phyloP scores from a whole-genome alignment of 2,888 invertebrate species.

The Drosophila rellima region DNA sequence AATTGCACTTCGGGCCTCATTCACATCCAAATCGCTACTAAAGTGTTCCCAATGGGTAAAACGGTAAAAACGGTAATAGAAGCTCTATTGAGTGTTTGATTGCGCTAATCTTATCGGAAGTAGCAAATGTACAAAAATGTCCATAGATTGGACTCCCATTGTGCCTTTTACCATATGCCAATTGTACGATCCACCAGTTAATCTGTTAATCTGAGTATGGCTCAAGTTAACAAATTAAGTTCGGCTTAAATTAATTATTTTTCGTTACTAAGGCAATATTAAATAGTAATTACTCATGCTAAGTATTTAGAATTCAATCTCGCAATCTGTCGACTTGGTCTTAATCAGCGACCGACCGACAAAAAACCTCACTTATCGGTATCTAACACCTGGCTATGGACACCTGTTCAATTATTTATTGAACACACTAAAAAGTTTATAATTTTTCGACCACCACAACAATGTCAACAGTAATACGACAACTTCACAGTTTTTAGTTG shows the following conservation, averaged over 20 bases:
- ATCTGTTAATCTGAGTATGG: slow-evolving; percentile 8
- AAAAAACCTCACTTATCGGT: slow-evolving; percentile 50
- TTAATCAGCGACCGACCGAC: slow-evolving; percentile 34
- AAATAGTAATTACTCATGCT: slow-evolving; percentile 41
- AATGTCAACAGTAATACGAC: not conserved
- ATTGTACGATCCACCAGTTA: not conserved
- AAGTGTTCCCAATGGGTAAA: slow-evolving; percentile 30
- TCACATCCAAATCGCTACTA: slow-evolving; percentile 48
- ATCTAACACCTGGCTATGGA: slow-evolving; percentile 65
- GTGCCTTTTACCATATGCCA: slow-evolving; percentile 3
- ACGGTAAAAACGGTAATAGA: slow-evolving; percentile 3
- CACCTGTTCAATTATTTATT: slow-evolving; percentile 68
- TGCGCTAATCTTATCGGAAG: slow-evolving; percentile 66
- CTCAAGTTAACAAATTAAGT: slow-evolving; percentile 7
- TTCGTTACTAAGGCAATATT: slow-evolving; percentile 54
- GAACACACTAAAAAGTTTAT: slow-evolving; percentile 49
- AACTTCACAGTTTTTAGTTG: not conserved
- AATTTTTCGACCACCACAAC: slow-evolving; percentile 11
- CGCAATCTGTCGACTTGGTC: slow-evolving; percentile 1
- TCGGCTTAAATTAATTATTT: slow-evolving; percentile 30
- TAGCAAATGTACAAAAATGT: slow-evolving; percentile 13
- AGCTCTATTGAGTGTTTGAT: slow-evolving; percentile 50
- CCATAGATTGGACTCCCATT: slow-evolving; percentile 34
- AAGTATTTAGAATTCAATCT: slow-evolving; percentile 18
- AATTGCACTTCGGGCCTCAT: slow-evolving; percentile 15